A percentile compares a stretch with the other conserved stretches of the same genome.
Conservation (phyloP, 2,113 vertebrate genomes). For the Panthera leo region DNA sequence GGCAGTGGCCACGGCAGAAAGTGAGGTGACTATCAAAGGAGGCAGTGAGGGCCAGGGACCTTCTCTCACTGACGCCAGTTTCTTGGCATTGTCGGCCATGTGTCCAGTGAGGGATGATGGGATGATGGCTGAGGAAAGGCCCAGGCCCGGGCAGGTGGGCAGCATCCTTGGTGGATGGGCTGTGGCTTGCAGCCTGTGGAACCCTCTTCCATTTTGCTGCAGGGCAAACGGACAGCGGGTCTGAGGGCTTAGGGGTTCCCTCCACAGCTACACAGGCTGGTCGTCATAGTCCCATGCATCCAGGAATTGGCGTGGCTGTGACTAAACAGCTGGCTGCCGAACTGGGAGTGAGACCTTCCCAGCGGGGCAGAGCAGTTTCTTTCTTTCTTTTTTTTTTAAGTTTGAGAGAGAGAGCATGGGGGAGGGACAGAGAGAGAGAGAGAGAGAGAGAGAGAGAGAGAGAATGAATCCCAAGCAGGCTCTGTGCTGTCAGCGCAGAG, state of each 20-base stretch:
- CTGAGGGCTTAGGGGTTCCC: not conserved
- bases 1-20: fast-evolving
- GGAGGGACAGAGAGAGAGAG: too few species aligned
- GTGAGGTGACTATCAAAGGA: not conserved
- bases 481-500: too few species aligned
- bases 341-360: not conserved
- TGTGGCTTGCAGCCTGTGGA: not conserved
- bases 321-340: not conserved
- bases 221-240: not conserved
- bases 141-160: not conserved
- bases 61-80: not conserved
- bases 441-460: too few species aligned
- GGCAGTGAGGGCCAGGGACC: not conserved
- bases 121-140: not conserved
- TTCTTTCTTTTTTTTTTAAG: too few species aligned
- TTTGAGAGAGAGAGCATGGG: too few species aligned
- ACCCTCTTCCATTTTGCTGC: not conserved
- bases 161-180: not conserved
- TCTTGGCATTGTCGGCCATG: not conserved
- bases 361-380: not conserved
- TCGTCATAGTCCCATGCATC: not conserved
- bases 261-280: fast-evolving
- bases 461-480: too few species aligned
- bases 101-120: not conserved
- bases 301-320: not conserved